Base-by-base conservation (phyloP, 2,888 invertebrate genomes). In the Latrodectus hesperus region DNA sequence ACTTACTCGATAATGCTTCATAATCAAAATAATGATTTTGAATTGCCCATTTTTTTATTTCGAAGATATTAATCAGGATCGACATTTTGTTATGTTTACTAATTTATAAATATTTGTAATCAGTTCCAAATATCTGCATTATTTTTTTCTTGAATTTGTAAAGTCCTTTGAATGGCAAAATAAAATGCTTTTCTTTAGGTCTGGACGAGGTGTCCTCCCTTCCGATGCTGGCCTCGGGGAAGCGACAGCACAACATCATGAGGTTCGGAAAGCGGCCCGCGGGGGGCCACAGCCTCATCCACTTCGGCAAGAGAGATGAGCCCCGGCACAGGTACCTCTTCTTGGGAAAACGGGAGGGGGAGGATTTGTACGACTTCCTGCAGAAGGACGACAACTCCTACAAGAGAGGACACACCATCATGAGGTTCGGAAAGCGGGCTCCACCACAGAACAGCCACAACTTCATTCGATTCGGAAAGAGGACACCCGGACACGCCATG, bases 321-420 rank as follows among this genome's bases (percentile, higher is more conserved):
- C 74, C 73, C 3, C 67, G 67, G 2, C 88, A 89, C 55, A 86
- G 78, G 65, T 72, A 83, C 65, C 64, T 89, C 11, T 84, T 79
- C 53, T 86, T 89, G 65, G 89, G 89, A 9, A 89, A 89, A 70
- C 64, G 89, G n/a, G 55, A 64, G 0, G 72, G 65, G 1, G 76
- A 71, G 9, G 38, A 65, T 9, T 53, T 83, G 26, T 79, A 73
- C n/a, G 82, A 88, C 51, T 81, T 81, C 60, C 65, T 85, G 10
- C 76, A 73, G 51, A 64, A 55, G 38, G 72, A 49, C 22, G 80
- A 81, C 8, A 53, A 53, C 17, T 88, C 84, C 9, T 88, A 79
- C 68, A 89, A 89, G 38, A 60, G 89, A n/a, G 89, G 89, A 0
- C 89, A 89, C 55, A 80, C 78, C n/a, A 89, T 89, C 26, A 87